Evolutionary conservation across 1,140 invertebrate species (phyloP).

Genomic region (Megathymus violae): DNA sequence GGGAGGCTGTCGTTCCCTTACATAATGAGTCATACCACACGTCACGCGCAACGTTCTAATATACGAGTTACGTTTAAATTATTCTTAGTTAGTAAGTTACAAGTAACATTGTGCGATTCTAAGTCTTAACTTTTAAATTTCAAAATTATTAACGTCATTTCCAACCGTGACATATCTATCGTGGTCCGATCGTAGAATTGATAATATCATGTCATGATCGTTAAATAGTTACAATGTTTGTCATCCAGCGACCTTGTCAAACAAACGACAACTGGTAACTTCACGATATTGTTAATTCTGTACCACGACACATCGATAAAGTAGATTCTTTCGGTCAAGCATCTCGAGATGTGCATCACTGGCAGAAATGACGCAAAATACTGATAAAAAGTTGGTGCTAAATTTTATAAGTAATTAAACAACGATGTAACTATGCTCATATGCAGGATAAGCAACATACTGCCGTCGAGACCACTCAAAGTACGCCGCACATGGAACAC

Average conservation of each 20-base stretch:
- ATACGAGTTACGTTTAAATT: slow-evolving; percentile 28
- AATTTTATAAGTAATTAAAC: slow-evolving; percentile 24
- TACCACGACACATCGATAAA: neutral
- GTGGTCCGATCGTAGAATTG: neutral
- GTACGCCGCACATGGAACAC: slow-evolving; percentile 16
- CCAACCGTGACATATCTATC: slow-evolving; percentile 33
- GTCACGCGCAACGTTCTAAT: slow-evolving; percentile 13
- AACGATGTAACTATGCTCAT: slow-evolving; percentile 19
- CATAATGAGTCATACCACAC: slow-evolving; percentile 17
- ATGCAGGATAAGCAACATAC: slow-evolving; percentile 4
- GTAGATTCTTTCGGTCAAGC: too few species aligned
- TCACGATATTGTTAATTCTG: too few species aligned
- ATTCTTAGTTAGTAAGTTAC: slow-evolving; percentile 20
- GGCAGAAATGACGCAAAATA: slow-evolving; percentile 11
- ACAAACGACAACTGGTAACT: too few species aligned
- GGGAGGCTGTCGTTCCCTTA: slow-evolving; percentile 14
- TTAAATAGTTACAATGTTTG: too few species aligned
- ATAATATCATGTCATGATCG: too few species aligned
- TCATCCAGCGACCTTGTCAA: too few species aligned
- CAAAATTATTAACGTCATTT: slow-evolving; percentile 34
- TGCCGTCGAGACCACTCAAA: slow-evolving; percentile 27
- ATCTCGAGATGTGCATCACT: neutral
- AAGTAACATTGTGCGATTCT: slow-evolving; percentile 41
- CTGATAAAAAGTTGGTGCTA: slow-evolving; percentile 30
- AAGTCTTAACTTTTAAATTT: slow-evolving; percentile 43